Conservation (phyloP, 2,888 invertebrate species). For the Plutella xylostella region DNA sequence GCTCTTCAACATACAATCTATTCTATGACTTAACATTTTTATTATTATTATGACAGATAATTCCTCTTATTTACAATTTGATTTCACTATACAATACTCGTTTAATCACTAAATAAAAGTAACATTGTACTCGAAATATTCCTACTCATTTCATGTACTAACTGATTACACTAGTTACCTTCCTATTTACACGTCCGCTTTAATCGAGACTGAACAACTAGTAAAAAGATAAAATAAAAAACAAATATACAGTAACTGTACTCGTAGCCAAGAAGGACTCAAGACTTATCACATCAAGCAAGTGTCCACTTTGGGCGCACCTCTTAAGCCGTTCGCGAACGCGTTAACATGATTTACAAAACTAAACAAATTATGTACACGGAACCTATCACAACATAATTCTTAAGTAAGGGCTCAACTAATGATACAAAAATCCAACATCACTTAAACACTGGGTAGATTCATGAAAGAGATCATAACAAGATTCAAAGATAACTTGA, state of each 20-base stretch:
- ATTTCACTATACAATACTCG: conserved; percentile 55
- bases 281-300: conserved; percentile 30
- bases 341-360: conserved; percentile 29
- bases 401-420: conserved; percentile 40
- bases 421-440: conserved; percentile 51
- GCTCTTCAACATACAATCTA: conserved; percentile 58
- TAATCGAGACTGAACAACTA: conserved; percentile 60
- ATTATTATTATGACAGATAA: conserved; percentile 66
- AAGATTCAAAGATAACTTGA: conserved; percentile 55
- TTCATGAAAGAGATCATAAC: conserved; percentile 65
- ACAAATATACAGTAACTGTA: conserved; percentile 58
- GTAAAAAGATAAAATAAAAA: conserved; percentile 55
- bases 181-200: conserved; percentile 46
- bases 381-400: conserved; percentile 60
- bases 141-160: conserved; percentile 60
- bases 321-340: conserved; percentile 53
- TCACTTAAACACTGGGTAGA: conserved; percentile 61
- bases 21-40: conserved; percentile 63
- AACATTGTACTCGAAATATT: conserved; percentile 65
- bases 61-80: conserved; percentile 64
- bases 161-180: conserved; percentile 33
- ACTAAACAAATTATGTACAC: conserved; percentile 38
- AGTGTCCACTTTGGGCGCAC: conserved; percentile 34
- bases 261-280: conserved; percentile 34
- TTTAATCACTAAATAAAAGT: conserved; percentile 55